Evolutionary conservation across 2,797 vertebrate species (phyloP).

Genomic region (Sus cebifrons): DNA sequence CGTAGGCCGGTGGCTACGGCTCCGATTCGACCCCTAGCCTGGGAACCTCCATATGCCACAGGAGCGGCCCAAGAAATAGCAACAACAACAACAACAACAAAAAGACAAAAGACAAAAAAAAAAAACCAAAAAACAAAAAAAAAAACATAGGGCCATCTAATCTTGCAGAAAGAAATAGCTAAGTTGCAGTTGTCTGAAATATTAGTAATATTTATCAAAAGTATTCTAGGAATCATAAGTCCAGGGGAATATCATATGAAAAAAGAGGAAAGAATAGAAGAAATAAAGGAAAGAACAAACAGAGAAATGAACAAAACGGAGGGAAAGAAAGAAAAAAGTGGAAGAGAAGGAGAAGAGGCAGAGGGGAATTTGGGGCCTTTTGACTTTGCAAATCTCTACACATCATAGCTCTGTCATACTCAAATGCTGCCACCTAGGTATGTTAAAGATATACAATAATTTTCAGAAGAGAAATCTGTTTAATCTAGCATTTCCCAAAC

Average conservation of each 20-base stretch:
- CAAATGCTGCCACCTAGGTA: neutral
- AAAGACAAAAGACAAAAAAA: too few species aligned
- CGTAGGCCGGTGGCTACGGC: too few species aligned
- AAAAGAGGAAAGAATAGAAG: neutral
- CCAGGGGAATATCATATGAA: neutral
- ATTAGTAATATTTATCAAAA: slow-evolving; percentile 21
- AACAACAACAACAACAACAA: too few species aligned
- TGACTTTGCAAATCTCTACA: neutral
- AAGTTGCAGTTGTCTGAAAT: neutral
- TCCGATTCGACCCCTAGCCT: too few species aligned
- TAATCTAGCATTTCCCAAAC: neutral
- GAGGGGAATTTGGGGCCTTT: neutral
- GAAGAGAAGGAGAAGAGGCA: neutral
- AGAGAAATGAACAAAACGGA: neutral
- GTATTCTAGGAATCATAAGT: neutral
- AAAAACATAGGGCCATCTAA: neutral
- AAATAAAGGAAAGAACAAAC: neutral
- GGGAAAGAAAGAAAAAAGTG: neutral
- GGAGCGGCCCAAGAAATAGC: too few species aligned
- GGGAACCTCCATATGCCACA: too few species aligned
- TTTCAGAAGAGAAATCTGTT: neutral
- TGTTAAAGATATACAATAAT: neutral
- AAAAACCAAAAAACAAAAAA: too few species aligned
- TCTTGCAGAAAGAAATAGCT: neutral
- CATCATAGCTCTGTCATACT: neutral